Conservation (phyloP, 2,113 vertebrate genomes). For the Irena cyanogastra region DNA sequence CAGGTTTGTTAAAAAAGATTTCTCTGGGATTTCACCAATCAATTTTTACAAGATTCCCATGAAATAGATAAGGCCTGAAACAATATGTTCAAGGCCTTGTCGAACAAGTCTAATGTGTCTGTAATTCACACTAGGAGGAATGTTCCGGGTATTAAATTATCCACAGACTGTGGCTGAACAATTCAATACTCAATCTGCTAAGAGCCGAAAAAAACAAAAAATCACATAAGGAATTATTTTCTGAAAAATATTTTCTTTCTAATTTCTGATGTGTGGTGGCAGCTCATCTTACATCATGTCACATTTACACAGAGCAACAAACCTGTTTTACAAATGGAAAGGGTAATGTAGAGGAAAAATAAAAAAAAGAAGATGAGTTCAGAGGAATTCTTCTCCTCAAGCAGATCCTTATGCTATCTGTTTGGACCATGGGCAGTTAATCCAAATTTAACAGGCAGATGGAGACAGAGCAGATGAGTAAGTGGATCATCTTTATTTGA, state of each 20-base stretch:
- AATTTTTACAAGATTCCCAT: slow-evolving; percentile 67
- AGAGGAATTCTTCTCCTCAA: slow-evolving; percentile 49
- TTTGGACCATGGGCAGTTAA: slow-evolving; percentile 65
- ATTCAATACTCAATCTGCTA: slow-evolving; percentile 60
- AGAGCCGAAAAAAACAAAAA: slow-evolving; percentile 61
- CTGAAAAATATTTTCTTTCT: slow-evolving; percentile 63
- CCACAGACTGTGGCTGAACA: slow-evolving; percentile 51
- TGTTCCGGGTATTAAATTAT: slow-evolving; percentile 64
- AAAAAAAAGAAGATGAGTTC: not conserved
- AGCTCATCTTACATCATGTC: slow-evolving; percentile 54
- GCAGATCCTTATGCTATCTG: slow-evolving; percentile 42
- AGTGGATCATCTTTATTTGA: slow-evolving; percentile 65
- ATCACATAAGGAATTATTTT: slow-evolving; percentile 54
- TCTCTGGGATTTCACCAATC: slow-evolving; percentile 56
- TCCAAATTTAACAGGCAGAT: slow-evolving; percentile 71
- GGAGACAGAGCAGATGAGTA: slow-evolving; percentile 62
- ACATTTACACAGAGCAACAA: slow-evolving; percentile 16
- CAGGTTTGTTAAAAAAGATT: slow-evolving; percentile 9
- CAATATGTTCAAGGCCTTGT: slow-evolving; percentile 12
- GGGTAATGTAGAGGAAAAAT: not conserved
- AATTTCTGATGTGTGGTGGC: slow-evolving; percentile 60
- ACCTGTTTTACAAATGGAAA: not conserved
- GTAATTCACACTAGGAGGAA: slow-evolving; percentile 58
- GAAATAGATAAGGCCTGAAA: slow-evolving; percentile 56
- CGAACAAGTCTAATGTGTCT: slow-evolving; percentile 64